A percentile compares a stretch with the other conserved stretches of the same genome.
phyloP scores from a whole-genome alignment of 2,797 vertebrate species.

The Antennarius maculatus region DNA sequence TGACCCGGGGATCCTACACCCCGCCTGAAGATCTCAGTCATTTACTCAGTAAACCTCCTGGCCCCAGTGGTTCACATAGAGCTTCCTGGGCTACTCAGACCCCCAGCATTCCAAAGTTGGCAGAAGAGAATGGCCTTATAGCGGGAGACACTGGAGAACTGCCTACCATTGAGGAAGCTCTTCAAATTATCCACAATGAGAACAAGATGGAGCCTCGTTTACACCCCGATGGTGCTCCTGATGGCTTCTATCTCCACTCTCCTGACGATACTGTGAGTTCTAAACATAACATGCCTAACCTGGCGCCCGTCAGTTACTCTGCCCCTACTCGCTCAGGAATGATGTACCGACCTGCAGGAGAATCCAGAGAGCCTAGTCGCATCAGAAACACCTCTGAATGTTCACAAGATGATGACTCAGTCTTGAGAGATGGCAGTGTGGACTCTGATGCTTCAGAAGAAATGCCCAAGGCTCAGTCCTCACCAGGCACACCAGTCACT shows the following conservation, averaged over 20 bases:
- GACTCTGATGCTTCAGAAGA: conserved; percentile 88
- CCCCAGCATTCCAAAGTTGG: conserved; percentile 66
- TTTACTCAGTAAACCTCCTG: conserved; percentile 62
- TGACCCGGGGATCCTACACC: conserved; percentile 58
- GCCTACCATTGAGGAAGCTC: conserved; percentile 93
- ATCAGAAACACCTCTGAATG: conserved; percentile 80
- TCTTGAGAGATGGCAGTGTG: conserved; percentile 85
- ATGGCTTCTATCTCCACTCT: conserved; percentile 92
- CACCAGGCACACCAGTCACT: conserved; percentile 69
- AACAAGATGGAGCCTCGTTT: conserved; percentile 89
- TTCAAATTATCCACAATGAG: conserved; percentile 94
- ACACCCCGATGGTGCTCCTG: conserved; percentile 90
- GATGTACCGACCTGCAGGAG: conserved; percentile 66
- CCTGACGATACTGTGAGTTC: conserved; percentile 80
- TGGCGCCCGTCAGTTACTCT: conserved; percentile 74
- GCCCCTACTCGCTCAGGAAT: conserved; percentile 79
- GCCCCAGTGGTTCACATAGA: conserved; percentile 76
- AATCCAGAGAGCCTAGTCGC: conserved; percentile 63
- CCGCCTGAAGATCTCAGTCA: conserved; percentile 76
- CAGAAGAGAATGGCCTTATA: conserved; percentile 80
- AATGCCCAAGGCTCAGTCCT: conserved; percentile 79
- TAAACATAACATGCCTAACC: conserved; percentile 58
- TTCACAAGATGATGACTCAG: conserved; percentile 86
- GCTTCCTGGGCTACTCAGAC: conserved; percentile 80
- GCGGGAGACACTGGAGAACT: conserved; percentile 81